These are phyloP conservation scores for Epinotia demarniana DNA, from an alignment of 2,888 invertebrate species.

Conservation along the genomic window DNA sequence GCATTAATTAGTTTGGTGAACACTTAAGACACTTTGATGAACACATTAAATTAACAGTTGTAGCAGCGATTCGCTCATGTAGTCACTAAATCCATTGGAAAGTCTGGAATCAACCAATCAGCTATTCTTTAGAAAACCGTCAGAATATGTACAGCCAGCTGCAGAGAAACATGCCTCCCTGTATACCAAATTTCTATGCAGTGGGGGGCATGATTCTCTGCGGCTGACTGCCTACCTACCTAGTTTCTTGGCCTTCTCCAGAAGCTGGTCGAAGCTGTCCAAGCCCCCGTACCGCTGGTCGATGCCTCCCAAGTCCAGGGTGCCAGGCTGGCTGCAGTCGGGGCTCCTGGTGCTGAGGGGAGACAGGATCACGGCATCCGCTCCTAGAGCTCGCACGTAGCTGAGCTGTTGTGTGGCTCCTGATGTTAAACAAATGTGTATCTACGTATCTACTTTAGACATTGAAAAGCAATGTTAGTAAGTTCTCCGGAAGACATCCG, in stretches of 20 bases:
- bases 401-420: constrained; percentile 73
- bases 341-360: constrained; percentile 62
- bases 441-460: no score
- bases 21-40: no score
- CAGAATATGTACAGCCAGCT: no score
- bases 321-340: constrained; percentile 92
- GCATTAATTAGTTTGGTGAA: no score
- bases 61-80: no score
- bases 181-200: no score
- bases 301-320: constrained; percentile 87
- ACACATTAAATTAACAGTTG: no score
- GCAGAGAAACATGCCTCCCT: no score
- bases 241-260: constrained; percentile 79
- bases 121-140: constrained; percentile 16
- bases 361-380: constrained; percentile 75
- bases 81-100: no score
- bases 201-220: no score
- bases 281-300: constrained; percentile 89
- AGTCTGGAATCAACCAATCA: no score
- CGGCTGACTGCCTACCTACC: no score
- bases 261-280: constrained; percentile 84
- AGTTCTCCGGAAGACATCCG: neutral
- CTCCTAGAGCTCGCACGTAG: constrained; percentile 74
- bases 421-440: constrained; percentile 48
- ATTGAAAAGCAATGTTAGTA: neutral